These are phyloP conservation scores for Euplexia lucipara DNA, from an alignment of 2,888 invertebrate species.

Conservation along the genomic window DNA sequence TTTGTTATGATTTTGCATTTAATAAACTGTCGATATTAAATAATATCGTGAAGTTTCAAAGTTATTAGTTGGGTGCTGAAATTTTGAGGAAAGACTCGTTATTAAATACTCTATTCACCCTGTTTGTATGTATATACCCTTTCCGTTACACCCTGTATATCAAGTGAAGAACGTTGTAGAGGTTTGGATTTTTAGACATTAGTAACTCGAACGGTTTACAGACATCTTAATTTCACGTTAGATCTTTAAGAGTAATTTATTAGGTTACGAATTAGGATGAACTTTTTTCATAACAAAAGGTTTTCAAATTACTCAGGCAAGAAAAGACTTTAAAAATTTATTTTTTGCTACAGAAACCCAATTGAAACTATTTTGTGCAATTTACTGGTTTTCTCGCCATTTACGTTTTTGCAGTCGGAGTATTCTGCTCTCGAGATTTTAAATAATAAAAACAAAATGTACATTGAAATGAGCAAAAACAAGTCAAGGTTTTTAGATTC, in stretches of 20 bases:
- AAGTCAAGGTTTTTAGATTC: conserved; percentile 5
- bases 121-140: too few relatives aligned
- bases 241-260: conserved; percentile 5
- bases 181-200: conserved; percentile 4
- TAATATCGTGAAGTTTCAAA: too few relatives aligned
- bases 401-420: conserved; percentile 18
- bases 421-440: neutral
- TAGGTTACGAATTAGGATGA: neutral
- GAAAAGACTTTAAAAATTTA: conserved; percentile 1
- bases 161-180: neutral
- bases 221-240: conserved; percentile 16
- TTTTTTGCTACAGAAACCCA: conserved; percentile 9
- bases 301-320: neutral
- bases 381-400: neutral
- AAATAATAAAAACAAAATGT: conserved; percentile 21
- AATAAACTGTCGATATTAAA: too few relatives aligned
- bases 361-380: conserved; percentile 14
- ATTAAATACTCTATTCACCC: too few relatives aligned
- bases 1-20: too few relatives aligned
- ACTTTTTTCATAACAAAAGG: neutral
- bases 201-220: neutral
- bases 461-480: conserved; percentile 5
- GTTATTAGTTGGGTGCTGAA: too few relatives aligned
- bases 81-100: too few relatives aligned
- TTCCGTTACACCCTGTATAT: too few relatives aligned